Conservation (phyloP, 2,113 vertebrate genomes). For the Muntiacus muntjak region DNA sequence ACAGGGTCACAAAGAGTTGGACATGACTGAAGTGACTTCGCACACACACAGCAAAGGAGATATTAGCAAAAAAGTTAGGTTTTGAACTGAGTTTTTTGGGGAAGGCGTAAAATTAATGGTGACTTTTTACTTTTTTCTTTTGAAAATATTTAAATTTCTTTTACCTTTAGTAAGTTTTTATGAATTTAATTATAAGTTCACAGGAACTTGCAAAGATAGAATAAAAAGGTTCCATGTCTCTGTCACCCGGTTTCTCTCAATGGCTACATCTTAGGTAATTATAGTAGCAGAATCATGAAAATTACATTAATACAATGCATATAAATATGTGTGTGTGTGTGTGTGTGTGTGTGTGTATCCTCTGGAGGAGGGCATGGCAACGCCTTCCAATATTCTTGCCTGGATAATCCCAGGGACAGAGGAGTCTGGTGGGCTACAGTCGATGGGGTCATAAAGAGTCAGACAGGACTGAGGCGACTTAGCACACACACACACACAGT, state of each 20-base stretch:
- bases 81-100: background rate
- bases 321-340: background rate
- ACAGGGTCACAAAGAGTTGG: background rate
- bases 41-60: background rate
- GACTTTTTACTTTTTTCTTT: background rate
- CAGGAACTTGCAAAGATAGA: background rate
- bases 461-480: fast-evolving
- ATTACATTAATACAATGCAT: background rate
- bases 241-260: background rate
- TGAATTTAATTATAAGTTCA: background rate
- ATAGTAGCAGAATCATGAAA: background rate
- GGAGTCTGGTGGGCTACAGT: background rate
- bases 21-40: background rate
- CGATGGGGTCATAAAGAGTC: background rate
- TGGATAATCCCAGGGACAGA: background rate
- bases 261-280: background rate
- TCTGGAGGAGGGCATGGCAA: background rate
- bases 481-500: background rate
- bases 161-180: background rate
- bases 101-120: background rate
- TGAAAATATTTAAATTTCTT: background rate
- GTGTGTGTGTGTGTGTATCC: background rate
- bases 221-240: background rate
- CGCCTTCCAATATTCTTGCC: background rate
- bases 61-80: background rate